Percentiles rank a stretch among this genome's conserved stretches.
These are phyloP conservation scores for Drosophila glabriapex DNA, from an alignment of 2,888 invertebrate species.

Conservation along the genomic window DNA sequence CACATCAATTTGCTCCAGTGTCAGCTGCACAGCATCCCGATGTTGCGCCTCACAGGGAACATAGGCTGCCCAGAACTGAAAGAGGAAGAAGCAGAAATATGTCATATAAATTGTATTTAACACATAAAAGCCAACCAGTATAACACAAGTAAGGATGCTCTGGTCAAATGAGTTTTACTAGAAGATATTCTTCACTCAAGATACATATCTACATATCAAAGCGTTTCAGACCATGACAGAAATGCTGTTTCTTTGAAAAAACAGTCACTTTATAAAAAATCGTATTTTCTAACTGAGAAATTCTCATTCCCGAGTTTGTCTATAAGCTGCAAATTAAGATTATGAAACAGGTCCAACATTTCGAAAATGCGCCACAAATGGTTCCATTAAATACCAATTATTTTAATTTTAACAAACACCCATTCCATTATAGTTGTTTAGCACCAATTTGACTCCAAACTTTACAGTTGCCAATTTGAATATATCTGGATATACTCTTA, in stretches of 20 bases:
- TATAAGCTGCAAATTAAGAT: background rate
- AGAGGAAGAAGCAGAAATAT: background rate
- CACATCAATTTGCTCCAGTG: constrained; percentile 90
- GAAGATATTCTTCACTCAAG: too few relatives aligned
- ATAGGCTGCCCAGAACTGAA: constrained; percentile 91
- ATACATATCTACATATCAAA: too few relatives aligned
- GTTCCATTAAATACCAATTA: constrained; percentile 1
- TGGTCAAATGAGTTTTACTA: too few relatives aligned
- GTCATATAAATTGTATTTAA: background rate
- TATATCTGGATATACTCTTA: background rate
- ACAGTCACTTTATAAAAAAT: background rate
- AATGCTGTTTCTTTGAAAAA: background rate
- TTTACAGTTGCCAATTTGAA: background rate
- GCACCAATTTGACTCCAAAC: constrained; percentile 1
- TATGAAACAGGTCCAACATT: background rate
- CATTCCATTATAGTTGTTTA: constrained; percentile 4
- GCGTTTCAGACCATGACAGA: too few relatives aligned
- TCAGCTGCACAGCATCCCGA: constrained; percentile 89
- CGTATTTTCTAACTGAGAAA: background rate
- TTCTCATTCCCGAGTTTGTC: background rate
- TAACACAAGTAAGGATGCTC: background rate
- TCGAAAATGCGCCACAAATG: background rate
- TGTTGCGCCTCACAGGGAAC: constrained; percentile 90
- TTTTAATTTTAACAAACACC: background rate
- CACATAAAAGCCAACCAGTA: too few relatives aligned